A percentile compares a stretch with the other conserved stretches of the same genome.
These are phyloP conservation scores for Okapia johnstoni DNA, from an alignment of 2,113 vertebrate genomes.

Conservation along the genomic window DNA sequence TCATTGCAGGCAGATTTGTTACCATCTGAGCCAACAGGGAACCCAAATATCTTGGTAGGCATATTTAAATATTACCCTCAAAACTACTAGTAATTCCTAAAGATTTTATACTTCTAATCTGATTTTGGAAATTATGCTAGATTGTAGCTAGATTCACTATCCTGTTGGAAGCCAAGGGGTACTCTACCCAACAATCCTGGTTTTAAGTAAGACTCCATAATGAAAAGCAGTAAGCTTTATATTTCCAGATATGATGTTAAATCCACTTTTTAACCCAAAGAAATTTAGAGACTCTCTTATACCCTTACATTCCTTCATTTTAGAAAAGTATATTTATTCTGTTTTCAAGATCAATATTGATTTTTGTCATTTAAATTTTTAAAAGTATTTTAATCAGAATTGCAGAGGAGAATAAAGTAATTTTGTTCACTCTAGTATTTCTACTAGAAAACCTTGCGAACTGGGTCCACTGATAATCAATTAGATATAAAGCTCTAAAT, in stretches of 20 bases:
- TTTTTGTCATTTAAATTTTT: not conserved
- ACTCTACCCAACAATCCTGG: not conserved
- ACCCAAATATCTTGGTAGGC: constrained; percentile 65
- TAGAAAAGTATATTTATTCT: not conserved
- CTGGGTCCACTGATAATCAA: not conserved
- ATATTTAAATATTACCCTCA: constrained; percentile 69
- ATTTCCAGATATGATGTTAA: not conserved
- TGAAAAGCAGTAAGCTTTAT: not conserved
- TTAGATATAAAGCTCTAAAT: not conserved
- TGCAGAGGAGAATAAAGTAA: not conserved
- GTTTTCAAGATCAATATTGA: not conserved
- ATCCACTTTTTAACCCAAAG: not conserved
- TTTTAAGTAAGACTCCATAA: not conserved
- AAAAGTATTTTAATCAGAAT: not conserved
- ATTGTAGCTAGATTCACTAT: constrained; percentile 22
- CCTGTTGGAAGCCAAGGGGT: not conserved
- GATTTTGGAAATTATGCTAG: constrained; percentile 61
- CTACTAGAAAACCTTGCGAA: not conserved
- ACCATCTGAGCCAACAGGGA: not conserved
- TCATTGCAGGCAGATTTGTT: accelerated
- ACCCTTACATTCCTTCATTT: not conserved
- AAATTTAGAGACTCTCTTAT: not conserved
- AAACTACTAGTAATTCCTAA: constrained; percentile 44
- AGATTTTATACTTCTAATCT: constrained; percentile 71
- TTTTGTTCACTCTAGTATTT: not conserved